Conservation (phyloP, 2,113 vertebrate genomes). For the Lota lota region DNA sequence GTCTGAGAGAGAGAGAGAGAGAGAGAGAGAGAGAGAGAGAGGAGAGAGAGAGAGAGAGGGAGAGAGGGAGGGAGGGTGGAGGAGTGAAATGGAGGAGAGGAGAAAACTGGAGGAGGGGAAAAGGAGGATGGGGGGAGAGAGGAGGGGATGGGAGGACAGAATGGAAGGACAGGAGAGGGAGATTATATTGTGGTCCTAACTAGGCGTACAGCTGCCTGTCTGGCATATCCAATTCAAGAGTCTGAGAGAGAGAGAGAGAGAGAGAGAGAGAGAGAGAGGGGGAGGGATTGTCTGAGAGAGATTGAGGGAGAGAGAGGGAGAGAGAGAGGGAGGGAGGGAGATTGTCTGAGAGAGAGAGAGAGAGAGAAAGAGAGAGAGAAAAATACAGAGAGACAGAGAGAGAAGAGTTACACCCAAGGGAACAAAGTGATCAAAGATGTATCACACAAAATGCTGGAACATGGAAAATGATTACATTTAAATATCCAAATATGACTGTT, state of each 20-base stretch:
- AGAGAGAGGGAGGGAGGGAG: neutral
- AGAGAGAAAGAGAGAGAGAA: slow-evolving; percentile 4
- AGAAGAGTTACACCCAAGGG: too few species aligned
- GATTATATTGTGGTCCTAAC: neutral
- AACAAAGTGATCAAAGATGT: too few species aligned
- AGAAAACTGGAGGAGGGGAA: neutral
- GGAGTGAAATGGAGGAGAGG: slow-evolving; percentile 33
- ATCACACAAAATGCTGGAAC: too few species aligned
- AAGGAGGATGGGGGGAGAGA: neutral
- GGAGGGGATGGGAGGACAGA: slow-evolving; percentile 4
- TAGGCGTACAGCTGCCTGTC: too few species aligned
- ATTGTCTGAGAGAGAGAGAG: slow-evolving; percentile 1
- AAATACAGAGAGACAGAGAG: slow-evolving; percentile 2
- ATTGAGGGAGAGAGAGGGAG: neutral
- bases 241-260: slow-evolving; percentile 5
- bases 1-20: slow-evolving; percentile 4
- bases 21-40: too few species aligned
- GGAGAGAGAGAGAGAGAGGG: neutral
- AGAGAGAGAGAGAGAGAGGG: neutral
- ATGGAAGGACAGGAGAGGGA: neutral
- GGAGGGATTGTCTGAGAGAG: neutral
- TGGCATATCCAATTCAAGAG: too few species aligned
- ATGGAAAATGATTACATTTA: too few species aligned
- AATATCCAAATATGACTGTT: too few species aligned
- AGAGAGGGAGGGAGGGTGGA: too few species aligned